Percentiles rank a stretch among this genome's conserved stretches.
These are phyloP conservation scores for Fulmarus glacialis DNA, from an alignment of 2,113 vertebrate species.

Conservation along the genomic window DNA sequence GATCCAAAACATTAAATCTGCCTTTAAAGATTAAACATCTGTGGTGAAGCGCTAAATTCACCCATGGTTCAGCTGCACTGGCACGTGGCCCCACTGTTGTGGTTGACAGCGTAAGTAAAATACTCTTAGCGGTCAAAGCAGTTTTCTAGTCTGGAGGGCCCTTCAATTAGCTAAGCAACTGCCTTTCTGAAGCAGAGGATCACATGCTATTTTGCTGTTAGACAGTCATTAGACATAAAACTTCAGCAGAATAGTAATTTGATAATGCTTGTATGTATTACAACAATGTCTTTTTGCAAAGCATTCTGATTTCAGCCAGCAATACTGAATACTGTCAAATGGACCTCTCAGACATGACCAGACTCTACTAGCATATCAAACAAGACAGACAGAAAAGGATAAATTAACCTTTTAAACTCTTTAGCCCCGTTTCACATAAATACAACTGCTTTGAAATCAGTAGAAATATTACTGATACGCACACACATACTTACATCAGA, in stretches of 20 bases:
- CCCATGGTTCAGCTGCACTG: background rate
- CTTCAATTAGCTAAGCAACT: conserved; percentile 19
- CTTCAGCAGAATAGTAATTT: conserved; percentile 38
- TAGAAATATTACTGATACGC: background rate
- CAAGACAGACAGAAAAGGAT: background rate
- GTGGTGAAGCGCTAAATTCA: conserved; percentile 2
- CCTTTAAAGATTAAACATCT: conserved; percentile 24
- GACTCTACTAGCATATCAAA: background rate
- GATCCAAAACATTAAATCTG: conserved; percentile 13
- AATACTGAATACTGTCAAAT: background rate
- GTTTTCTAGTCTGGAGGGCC: conserved; percentile 7
- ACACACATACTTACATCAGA: background rate
- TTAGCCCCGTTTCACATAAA: background rate
- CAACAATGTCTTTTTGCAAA: background rate
- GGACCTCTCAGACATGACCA: background rate
- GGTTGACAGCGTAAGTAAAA: background rate
- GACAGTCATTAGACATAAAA: background rate
- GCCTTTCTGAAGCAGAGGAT: conserved; percentile 1
- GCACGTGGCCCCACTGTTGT: background rate
- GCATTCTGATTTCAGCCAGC: background rate
- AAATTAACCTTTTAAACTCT: background rate
- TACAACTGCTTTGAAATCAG: background rate
- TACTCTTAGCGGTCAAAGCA: background rate
- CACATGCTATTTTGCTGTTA: background rate
- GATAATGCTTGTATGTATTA: background rate